These are phyloP conservation scores for Rhinella marina DNA, from an alignment of 2,797 vertebrate species.

Conservation along the genomic window DNA sequence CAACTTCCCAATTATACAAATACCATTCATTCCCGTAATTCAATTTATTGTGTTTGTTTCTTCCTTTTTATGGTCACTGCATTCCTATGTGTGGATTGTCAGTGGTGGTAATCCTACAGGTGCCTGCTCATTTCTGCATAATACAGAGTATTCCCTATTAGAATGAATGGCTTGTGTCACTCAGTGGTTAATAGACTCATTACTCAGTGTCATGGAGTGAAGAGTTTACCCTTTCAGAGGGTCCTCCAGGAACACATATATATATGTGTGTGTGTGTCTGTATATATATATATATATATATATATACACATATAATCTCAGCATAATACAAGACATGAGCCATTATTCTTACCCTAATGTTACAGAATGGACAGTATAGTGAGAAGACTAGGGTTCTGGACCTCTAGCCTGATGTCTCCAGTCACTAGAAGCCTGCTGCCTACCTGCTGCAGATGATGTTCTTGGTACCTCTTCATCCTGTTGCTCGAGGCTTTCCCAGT, in stretches of 20 bases:
- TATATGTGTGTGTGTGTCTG: too few relatives aligned
- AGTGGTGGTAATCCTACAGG: neutral
- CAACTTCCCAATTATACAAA: constrained; percentile 16
- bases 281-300: too few relatives aligned
- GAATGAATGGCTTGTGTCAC: neutral
- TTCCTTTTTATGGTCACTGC: neutral
- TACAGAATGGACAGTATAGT: neutral
- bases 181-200: neutral
- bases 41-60: neutral
- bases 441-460: constrained; percentile 77
- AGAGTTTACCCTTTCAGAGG: neutral
- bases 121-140: neutral
- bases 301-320: too few relatives aligned
- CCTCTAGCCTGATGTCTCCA: neutral
- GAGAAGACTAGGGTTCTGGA: neutral
- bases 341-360: neutral
- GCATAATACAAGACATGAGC: neutral
- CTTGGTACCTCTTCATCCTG: constrained; percentile 76
- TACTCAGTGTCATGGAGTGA: neutral
- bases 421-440: constrained; percentile 54
- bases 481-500: constrained; percentile 67
- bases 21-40: neutral
- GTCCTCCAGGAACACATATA: neutral
- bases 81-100: neutral
- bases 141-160: neutral